These are phyloP conservation scores for Eupithecia tripunctaria DNA, from an alignment of 2,888 invertebrate genomes.

Conservation along the genomic window DNA sequence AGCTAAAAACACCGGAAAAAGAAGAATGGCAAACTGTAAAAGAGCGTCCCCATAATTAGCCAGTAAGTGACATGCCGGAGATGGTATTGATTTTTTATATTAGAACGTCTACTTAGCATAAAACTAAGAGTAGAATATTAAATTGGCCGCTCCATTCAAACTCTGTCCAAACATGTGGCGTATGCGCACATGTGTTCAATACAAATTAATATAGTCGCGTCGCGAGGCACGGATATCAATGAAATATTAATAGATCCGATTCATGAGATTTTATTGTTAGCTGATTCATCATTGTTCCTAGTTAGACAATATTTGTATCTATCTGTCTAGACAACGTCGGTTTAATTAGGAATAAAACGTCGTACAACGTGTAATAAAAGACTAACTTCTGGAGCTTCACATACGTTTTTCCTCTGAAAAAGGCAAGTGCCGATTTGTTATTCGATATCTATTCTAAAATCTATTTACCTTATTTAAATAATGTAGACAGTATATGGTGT, in stretches of 20 bases:
- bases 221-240: constrained; percentile 45
- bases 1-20: background rate
- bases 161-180: constrained; percentile 34
- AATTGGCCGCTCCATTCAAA: background rate
- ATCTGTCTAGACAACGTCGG: no score
- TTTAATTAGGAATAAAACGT: no score
- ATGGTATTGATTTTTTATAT: background rate
- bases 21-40: background rate
- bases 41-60: background rate
- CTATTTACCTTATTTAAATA: no score
- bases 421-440: no score
- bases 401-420: no score
- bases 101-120: background rate
- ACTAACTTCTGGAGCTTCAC: no score
- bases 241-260: constrained; percentile 50
- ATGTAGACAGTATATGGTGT: no score
- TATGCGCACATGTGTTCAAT: constrained; percentile 34
- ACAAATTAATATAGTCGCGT: constrained; percentile 37
- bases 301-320: background rate
- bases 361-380: no score
- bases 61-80: background rate
- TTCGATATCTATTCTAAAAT: no score
- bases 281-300: constrained; percentile 8
- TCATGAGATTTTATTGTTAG: constrained; percentile 23
- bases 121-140: background rate